Base-by-base conservation (phyloP, 2,797 vertebrate genomes). In the Crypturellus tataupa region DNA sequence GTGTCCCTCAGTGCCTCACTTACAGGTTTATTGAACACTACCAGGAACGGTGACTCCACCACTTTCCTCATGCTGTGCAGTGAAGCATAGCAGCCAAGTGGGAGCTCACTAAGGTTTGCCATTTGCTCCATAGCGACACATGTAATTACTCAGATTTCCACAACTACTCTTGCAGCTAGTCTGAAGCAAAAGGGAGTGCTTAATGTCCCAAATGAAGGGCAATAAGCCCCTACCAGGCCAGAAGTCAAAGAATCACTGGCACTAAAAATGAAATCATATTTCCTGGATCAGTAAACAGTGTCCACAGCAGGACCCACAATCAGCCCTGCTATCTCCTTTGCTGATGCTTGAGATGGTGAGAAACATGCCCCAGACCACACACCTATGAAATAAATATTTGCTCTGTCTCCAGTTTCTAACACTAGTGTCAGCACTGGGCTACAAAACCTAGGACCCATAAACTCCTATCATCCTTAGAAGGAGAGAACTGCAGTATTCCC, bases 361-460 rank as follows among this genome's bases (percentile, higher is more conserved):
- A 31, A 47, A 85, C 85, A 29, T 14, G 2, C n/a, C 3, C 9
- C 4, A 42, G 51, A 73, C 2, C 3, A 2, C 9, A 0, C 6
- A 63, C 9, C 10, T n/a, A 4, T 44, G 25, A 64, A 87, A 80
- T 18, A 46, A 29, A 31, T 68, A 80, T 33, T 68, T 90, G 5
- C 27, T 42, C 19, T 6, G 3, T 17, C 67, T 71, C 37, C 35
- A 44, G 27, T 67, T 89, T 44, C 68, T 77, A 64, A 47, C 3
- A 4, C 4, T 49, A 35, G 1, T 35, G 90, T 84, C 37, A 65
- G 12, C 9, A 53, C 19, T 13, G 7, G 17, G 16, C 17, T 84
- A 25, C 40, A 55, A 79, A 81, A 49, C 5, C 31, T 69, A 0
- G 0, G 39, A 76, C 8, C 4, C 1, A 0, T 13, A 64, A 60